These are phyloP conservation scores for Calliopum simillimum DNA, from an alignment of 2,888 invertebrate species.

Conservation along the genomic window DNA sequence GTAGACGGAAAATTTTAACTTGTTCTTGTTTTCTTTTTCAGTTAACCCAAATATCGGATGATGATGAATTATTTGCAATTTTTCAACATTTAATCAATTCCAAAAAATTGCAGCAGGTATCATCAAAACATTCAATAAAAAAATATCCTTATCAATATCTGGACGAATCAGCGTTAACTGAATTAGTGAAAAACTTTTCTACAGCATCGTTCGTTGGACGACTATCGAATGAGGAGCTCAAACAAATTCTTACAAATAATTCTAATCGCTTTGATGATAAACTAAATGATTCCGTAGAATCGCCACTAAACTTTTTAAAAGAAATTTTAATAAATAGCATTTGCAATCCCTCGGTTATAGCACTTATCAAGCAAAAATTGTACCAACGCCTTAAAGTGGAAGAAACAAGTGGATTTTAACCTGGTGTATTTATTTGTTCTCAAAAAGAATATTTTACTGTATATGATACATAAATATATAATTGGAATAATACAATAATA, in stretches of 20 bases:
- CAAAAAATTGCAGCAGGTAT: neutral
- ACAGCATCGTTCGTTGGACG: slow-evolving; percentile 19
- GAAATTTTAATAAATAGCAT: slow-evolving; percentile 73
- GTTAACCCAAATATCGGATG: slow-evolving; percentile 44
- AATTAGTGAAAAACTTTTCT: slow-evolving; percentile 32
- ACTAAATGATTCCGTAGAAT: neutral
- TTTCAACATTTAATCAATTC: slow-evolving; percentile 40
- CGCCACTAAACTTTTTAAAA: slow-evolving; percentile 41
- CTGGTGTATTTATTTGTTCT: slow-evolving; percentile 4
- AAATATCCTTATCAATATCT: slow-evolving; percentile 65
- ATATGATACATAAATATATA: neutral
- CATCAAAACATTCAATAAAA: slow-evolving; percentile 43
- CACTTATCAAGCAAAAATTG: slow-evolving; percentile 70
- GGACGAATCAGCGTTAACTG: slow-evolving; percentile 57
- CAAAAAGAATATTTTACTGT: neutral
- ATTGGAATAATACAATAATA: neutral
- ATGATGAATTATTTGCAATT: slow-evolving; percentile 47
- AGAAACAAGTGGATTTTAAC: slow-evolving; percentile 2
- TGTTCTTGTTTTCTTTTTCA: slow-evolving; percentile 30
- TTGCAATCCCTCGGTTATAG: slow-evolving; percentile 74
- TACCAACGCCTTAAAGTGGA: slow-evolving; percentile 45
- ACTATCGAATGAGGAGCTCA: slow-evolving; percentile 47
- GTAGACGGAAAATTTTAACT: slow-evolving; percentile 10
- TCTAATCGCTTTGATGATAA: slow-evolving; percentile 41
- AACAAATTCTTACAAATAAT: slow-evolving; percentile 45